phyloP scores from a whole-genome alignment of 1,140 invertebrate species.

The Acromyrmex charruanus region DNA sequence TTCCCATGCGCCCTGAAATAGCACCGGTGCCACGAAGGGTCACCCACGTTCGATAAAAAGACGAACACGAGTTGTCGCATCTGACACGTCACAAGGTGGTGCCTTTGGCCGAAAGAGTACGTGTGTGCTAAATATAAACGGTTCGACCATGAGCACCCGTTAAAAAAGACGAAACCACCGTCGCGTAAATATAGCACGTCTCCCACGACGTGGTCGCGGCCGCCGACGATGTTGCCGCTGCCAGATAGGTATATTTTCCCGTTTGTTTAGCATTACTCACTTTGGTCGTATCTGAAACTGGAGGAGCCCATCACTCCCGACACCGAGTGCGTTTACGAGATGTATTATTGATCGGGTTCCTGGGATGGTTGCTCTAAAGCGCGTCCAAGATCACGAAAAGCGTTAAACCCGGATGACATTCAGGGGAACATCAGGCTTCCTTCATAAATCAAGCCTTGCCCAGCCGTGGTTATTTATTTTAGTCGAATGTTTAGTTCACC shows the following conservation, averaged over 20 bases:
- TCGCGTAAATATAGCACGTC: constrained; percentile 80
- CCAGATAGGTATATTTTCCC: constrained; percentile 66
- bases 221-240: background rate
- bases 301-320: constrained; percentile 58
- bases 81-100: constrained; percentile 76
- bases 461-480: constrained; percentile 57
- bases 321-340: constrained; percentile 17
- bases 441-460: constrained; percentile 69
- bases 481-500: constrained; percentile 43
- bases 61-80: constrained; percentile 64
- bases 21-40: constrained; percentile 64
- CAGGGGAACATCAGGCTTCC: constrained; percentile 37
- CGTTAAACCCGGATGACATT: constrained; percentile 43
- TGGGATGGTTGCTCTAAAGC: constrained; percentile 64
- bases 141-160: constrained; percentile 38
- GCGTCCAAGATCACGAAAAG: constrained; percentile 59
- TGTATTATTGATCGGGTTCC: constrained; percentile 43
- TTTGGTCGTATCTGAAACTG: constrained; percentile 61
- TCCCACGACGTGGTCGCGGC: constrained; percentile 77
- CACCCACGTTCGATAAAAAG: constrained; percentile 73
- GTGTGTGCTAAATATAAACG: constrained; percentile 78
- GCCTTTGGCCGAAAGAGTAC: constrained; percentile 17
- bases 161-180: constrained; percentile 73
- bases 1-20: constrained; percentile 82
- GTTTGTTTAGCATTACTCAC: constrained; percentile 72